These are phyloP conservation scores for Tipula helvola DNA, from an alignment of 2,888 invertebrate genomes.

Conservation along the genomic window DNA sequence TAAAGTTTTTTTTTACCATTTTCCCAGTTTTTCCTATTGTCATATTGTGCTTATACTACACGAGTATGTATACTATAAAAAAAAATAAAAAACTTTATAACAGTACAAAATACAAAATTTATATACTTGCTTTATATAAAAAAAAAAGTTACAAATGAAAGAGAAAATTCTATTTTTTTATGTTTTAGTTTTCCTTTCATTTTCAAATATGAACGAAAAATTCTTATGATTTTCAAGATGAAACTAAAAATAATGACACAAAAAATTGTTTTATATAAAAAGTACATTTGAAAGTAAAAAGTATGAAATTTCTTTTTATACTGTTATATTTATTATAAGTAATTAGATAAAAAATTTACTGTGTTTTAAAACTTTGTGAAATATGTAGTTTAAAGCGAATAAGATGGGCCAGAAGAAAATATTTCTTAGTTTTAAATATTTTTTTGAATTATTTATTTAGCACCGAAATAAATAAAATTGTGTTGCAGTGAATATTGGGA, in stretches of 20 bases:
- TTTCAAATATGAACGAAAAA: not conserved
- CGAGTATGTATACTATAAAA: not conserved
- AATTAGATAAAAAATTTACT: not conserved
- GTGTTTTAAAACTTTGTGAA: not conserved
- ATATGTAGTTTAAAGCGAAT: not conserved
- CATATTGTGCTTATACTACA: not conserved
- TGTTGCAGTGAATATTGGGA: too few species aligned
- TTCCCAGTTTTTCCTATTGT: not conserved
- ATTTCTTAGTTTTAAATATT: not conserved
- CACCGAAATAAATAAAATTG: too few species aligned
- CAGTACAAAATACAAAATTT: not conserved
- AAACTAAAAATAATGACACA: not conserved
- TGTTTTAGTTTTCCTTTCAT: not conserved
- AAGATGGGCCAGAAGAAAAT: not conserved
- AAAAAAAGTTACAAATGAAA: not conserved
- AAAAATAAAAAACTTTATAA: not conserved
- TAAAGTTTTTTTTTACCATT: not conserved
- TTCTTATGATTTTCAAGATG: not conserved
- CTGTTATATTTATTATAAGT: not conserved
- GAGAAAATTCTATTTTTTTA: not conserved
- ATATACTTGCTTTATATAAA: not conserved
- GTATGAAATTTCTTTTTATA: not conserved
- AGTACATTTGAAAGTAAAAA: not conserved
- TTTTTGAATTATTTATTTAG: too few species aligned
- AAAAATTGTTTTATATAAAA: not conserved